A percentile compares a stretch with the other conserved stretches of the same genome.
phyloP scores from a whole-genome alignment of 1,140 invertebrate species.

The Drosophila tsacasi region DNA sequence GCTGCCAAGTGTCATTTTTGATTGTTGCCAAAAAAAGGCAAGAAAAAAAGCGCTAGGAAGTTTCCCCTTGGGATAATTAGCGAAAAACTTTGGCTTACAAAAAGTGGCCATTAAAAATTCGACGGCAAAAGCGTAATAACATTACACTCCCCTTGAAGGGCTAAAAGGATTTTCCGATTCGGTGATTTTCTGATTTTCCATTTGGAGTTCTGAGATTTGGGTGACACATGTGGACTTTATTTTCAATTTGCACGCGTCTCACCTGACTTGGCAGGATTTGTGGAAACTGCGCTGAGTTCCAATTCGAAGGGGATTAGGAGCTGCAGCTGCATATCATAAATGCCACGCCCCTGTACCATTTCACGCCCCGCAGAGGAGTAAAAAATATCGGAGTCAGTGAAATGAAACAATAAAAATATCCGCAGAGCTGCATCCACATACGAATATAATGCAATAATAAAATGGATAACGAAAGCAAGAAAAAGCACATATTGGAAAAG shows the following conservation, averaged over 20 bases:
- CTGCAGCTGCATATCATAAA: conserved; percentile 56
- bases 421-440: conserved; percentile 35
- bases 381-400: conserved; percentile 39
- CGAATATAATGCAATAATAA: conserved; percentile 57
- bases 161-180: conserved; percentile 11
- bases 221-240: conserved; percentile 32
- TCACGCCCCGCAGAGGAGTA: background rate
- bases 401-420: conserved; percentile 77
- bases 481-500: conserved; percentile 79
- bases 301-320: conserved; percentile 41
- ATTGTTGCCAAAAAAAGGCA: conserved; percentile 37
- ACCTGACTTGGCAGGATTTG: conserved; percentile 34
- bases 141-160: background rate
- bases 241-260: conserved; percentile 30
- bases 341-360: background rate
- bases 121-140: conserved; percentile 11
- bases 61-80: conserved; percentile 47
- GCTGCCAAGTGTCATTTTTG: conserved; percentile 49
- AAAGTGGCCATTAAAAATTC: conserved; percentile 35
- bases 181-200: background rate
- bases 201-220: conserved; percentile 2
- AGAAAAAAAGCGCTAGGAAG: background rate
- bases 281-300: background rate
- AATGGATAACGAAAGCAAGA: conserved; percentile 44
- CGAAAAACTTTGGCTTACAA: conserved; percentile 33